Percentiles rank a stretch among this genome's conserved stretches.
Evolutionary conservation across 2,113 vertebrate genomes (phyloP).

Genomic region (Protobothrops mucrosquamatus): DNA sequence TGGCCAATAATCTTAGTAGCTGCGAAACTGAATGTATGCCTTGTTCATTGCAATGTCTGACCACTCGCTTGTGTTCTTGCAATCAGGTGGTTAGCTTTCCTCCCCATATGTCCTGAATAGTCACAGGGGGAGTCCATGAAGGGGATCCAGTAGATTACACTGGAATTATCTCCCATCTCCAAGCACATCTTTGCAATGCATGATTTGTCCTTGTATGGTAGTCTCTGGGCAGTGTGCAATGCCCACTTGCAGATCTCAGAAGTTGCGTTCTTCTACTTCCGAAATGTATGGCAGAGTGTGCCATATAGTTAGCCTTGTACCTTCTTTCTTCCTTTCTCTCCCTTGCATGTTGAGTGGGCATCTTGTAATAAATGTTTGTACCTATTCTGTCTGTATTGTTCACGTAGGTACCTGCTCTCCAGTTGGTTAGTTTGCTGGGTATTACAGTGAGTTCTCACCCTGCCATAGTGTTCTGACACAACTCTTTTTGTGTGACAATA

Average conservation of each 20-base stretch:
- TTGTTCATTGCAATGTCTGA: too few relatives aligned
- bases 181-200: not conserved
- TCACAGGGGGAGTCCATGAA: not conserved
- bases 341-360: not conserved
- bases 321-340: not conserved
- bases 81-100: too few relatives aligned
- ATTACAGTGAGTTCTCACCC: not conserved
- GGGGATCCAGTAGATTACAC: not conserved
- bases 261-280: not conserved
- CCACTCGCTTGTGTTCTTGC: too few relatives aligned
- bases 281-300: not conserved
- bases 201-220: not conserved
- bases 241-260: not conserved
- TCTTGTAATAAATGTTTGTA: not conserved
- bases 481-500: not conserved
- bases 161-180: too few relatives aligned
- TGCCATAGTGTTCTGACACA: not conserved
- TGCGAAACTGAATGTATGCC: too few relatives aligned
- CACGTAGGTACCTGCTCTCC: not conserved
- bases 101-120: too few relatives aligned
- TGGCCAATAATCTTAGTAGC: too few relatives aligned
- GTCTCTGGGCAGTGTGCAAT: too few relatives aligned
- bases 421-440: not conserved
- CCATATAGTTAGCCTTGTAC: not conserved
- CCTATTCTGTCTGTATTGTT: not conserved